phyloP scores from a whole-genome alignment of 1,140 invertebrate species.

The Pissodes strobi region DNA sequence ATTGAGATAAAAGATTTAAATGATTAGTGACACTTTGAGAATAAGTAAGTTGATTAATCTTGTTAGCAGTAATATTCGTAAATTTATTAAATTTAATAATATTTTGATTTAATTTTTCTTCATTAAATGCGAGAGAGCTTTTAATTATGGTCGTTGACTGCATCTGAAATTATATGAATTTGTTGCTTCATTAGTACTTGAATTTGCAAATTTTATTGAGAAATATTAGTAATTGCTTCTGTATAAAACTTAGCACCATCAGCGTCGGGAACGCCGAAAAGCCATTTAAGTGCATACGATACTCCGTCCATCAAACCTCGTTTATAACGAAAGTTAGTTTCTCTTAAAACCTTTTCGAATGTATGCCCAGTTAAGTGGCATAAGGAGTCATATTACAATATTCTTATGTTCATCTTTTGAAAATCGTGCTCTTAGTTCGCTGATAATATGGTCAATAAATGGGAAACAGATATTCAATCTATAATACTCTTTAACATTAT shows the following conservation, averaged over 20 bases:
- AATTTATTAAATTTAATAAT: constrained; percentile 8
- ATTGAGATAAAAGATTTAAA: constrained; percentile 23
- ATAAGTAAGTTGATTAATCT: too few species aligned
- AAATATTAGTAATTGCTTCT: constrained; percentile 37
- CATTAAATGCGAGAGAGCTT: background rate
- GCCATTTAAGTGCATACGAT: constrained; percentile 49
- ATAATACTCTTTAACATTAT: too few species aligned
- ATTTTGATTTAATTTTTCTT: constrained; percentile 2
- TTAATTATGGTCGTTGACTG: background rate
- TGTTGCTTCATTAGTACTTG: constrained; percentile 38
- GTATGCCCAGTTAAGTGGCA: too few species aligned
- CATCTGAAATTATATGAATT: constrained; percentile 17
- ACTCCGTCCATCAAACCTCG: constrained; percentile 45
- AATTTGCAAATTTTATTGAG: constrained; percentile 18
- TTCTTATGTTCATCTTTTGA: too few species aligned
- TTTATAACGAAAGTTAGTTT: too few species aligned
- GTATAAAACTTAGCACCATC: constrained; percentile 44
- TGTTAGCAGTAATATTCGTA: background rate
- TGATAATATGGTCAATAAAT: too few species aligned
- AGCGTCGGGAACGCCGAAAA: constrained; percentile 48
- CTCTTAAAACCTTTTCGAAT: too few species aligned
- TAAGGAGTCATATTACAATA: too few species aligned
- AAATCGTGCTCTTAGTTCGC: too few species aligned
- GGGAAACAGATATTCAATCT: too few species aligned
- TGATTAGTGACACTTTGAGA: too few species aligned